A percentile compares a stretch with the other conserved stretches of the same genome.
These are phyloP conservation scores for Drosophila setosimentum DNA, from an alignment of 2,888 invertebrate species.

Conservation along the genomic window DNA sequence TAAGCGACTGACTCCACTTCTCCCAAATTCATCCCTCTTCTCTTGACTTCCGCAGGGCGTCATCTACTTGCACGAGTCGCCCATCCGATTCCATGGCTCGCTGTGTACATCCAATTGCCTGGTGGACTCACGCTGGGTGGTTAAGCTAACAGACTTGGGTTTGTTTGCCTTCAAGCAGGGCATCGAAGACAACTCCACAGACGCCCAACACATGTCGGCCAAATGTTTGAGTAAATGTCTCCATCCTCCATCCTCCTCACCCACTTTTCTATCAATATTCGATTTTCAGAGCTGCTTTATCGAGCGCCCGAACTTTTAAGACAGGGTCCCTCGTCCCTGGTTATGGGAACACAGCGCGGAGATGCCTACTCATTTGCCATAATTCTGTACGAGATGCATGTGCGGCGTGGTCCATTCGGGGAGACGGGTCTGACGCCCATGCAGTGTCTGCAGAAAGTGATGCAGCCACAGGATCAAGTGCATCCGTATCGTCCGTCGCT, in stretches of 20 bases:
- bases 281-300: conserved; percentile 89
- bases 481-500: conserved; percentile 88
- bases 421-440: conserved; percentile 89
- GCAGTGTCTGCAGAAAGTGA: conserved; percentile 86
- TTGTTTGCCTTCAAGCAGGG: conserved; percentile 93
- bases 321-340: conserved; percentile 83
- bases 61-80: conserved; percentile 95
- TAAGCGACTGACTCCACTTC: conserved; percentile 6
- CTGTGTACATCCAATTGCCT: conserved; percentile 96
- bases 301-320: conserved; percentile 92
- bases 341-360: conserved; percentile 89
- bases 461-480: conserved; percentile 81
- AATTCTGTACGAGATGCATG: conserved; percentile 94
- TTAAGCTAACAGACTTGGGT: conserved; percentile 96
- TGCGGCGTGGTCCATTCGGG: conserved; percentile 94
- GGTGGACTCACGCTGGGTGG: conserved; percentile 97
- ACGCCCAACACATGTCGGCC: conserved; percentile 87
- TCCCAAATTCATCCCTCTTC: conserved; percentile 9
- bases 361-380: conserved; percentile 95
- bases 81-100: conserved; percentile 94
- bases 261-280: no score
- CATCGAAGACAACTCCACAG: conserved; percentile 88
- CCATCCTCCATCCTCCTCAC: no score
- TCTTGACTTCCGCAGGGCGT: conserved; percentile 88
- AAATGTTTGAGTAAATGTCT: conserved; percentile 89